Conservation (phyloP, 2,888 invertebrate genomes). For the Limenitis camilla region DNA sequence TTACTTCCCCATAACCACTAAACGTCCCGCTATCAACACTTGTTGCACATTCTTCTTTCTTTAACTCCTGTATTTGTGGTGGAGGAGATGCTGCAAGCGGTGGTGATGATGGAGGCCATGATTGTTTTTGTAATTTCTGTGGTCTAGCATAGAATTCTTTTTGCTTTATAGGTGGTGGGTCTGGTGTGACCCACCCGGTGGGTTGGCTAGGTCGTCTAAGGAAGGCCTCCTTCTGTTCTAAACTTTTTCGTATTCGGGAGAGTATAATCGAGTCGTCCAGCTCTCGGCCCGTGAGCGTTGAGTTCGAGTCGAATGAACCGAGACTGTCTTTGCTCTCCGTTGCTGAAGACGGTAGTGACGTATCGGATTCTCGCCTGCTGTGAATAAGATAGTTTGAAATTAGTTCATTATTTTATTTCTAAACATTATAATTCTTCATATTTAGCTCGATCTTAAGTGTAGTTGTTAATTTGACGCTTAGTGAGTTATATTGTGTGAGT, state of each 20-base stretch:
- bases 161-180: slow-evolving; percentile 72
- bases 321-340: slow-evolving; percentile 80
- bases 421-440: not conserved
- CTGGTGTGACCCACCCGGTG: slow-evolving; percentile 73
- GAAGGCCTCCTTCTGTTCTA: slow-evolving; percentile 93
- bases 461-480: no score
- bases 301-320: slow-evolving; percentile 80
- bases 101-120: slow-evolving; percentile 76
- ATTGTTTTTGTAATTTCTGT: slow-evolving; percentile 81
- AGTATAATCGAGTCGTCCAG: slow-evolving; percentile 82
- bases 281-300: slow-evolving; percentile 79
- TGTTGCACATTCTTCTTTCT: slow-evolving; percentile 66
- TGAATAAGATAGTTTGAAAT: slow-evolving; percentile 23
- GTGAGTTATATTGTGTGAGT: no score
- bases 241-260: slow-evolving; percentile 85
- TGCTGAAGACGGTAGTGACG: slow-evolving; percentile 77
- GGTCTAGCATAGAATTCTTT: slow-evolving; percentile 87
- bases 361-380: slow-evolving; percentile 76
- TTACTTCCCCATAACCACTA: slow-evolving; percentile 64
- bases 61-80: slow-evolving; percentile 36
- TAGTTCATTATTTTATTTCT: not conserved
- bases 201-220: slow-evolving; percentile 83
- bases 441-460: not conserved
- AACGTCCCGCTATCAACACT: slow-evolving; percentile 66
- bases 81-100: slow-evolving; percentile 76